Evolutionary conservation across 1,140 invertebrate genomes (phyloP).

Genomic region (Eriosoma lanigerum): DNA sequence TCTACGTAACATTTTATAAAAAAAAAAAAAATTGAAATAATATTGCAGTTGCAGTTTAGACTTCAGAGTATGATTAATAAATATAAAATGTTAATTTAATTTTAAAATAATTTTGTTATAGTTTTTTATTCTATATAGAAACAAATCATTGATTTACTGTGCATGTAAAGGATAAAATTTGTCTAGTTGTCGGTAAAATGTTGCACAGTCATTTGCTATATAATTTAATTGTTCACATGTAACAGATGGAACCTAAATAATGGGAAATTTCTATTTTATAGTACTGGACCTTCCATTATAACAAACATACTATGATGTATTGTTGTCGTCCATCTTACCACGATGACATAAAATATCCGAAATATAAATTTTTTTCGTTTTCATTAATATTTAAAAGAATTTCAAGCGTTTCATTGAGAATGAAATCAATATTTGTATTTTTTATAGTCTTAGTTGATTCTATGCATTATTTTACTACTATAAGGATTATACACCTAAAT

Average conservation of each 20-base stretch:
- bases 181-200: too few species aligned
- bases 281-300: not conserved
- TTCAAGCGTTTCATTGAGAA: not conserved
- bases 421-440: not conserved
- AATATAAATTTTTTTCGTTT: not conserved
- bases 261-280: not conserved
- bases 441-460: not conserved
- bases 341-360: not conserved
- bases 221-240: not conserved
- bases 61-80: too few species aligned
- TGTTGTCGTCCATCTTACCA: not conserved
- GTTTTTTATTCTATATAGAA: too few species aligned
- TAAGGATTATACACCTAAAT: slow-evolving; percentile 12
- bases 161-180: slow-evolving; percentile 7
- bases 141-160: too few species aligned
- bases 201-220: too few species aligned
- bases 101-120: too few species aligned
- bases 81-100: too few species aligned
- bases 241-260: not conserved
- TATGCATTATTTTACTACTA: not conserved
- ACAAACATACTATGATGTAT: not conserved
- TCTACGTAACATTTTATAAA: too few species aligned
- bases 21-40: too few species aligned
- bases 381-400: too few species aligned
- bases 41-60: too few species aligned